These are phyloP conservation scores for Porites cylindrica DNA, from an alignment of 92 coral and sea anemone genomes.

Conservation along the genomic window DNA sequence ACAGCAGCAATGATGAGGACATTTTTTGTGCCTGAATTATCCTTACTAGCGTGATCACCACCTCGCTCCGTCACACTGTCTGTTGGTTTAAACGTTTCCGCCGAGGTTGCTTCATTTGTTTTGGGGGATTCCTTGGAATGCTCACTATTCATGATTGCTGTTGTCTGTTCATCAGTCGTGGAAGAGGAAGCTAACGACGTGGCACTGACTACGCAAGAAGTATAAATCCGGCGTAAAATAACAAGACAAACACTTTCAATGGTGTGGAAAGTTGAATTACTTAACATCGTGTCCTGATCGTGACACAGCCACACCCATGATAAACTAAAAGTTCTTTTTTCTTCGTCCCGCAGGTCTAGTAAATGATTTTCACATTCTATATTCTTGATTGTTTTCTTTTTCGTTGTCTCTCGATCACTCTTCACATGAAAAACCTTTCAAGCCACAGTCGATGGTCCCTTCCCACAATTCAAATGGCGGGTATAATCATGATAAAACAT, in stretches of 20 bases:
- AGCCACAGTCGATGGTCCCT: too few relatives aligned
- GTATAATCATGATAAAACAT: too few relatives aligned
- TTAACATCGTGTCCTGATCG: too few relatives aligned
- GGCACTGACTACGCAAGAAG: neutral
- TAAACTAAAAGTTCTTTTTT: too few relatives aligned
- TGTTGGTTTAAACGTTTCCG: neutral
- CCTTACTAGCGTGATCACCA: neutral
- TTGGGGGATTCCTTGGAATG: neutral
- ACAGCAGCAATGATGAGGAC: neutral
- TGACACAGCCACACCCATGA: too few relatives aligned
- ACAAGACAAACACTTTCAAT: neutral
- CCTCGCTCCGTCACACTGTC: neutral
- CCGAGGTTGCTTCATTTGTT: neutral
- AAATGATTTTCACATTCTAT: too few relatives aligned
- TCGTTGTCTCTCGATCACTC: too few relatives aligned
- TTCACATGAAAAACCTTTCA: too few relatives aligned
- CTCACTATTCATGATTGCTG: neutral
- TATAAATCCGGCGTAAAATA: conserved; percentile 4
- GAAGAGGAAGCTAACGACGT: neutral
- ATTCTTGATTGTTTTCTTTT: too few relatives aligned
- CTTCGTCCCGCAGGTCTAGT: too few relatives aligned
- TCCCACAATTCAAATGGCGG: too few relatives aligned
- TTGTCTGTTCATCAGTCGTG: neutral
- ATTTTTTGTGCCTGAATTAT: conserved; percentile 1
- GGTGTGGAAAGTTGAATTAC: neutral